These are phyloP conservation scores for Pluvialis apricaria DNA, from an alignment of 2,113 vertebrate species.

Conservation along the genomic window DNA sequence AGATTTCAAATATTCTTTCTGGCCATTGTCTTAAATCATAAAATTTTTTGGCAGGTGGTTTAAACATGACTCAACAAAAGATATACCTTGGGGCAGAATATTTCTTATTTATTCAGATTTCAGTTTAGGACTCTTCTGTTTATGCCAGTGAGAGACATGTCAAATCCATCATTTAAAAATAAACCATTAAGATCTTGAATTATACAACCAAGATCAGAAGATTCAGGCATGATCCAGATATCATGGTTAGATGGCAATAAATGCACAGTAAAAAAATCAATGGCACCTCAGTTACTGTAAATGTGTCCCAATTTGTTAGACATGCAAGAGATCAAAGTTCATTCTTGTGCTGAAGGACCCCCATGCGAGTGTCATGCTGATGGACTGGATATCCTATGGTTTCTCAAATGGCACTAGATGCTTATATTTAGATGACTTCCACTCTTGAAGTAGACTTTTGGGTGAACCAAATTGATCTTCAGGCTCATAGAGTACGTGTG, in stretches of 20 bases:
- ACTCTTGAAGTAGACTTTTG: neutral
- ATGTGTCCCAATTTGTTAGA: neutral
- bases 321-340: neutral
- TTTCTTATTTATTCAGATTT: neutral
- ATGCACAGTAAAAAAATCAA: neutral
- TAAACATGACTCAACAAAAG: neutral
- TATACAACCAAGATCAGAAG: neutral
- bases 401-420: neutral
- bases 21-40: neutral
- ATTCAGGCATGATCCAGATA: neutral
- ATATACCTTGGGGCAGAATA: neutral
- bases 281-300: neutral
- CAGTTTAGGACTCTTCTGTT: neutral
- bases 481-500: neutral
- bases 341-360: neutral
- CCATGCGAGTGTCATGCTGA: neutral
- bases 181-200: neutral
- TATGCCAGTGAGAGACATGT: neutral
- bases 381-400: neutral
- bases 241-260: neutral
- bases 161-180: neutral
- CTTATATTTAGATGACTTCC: neutral
- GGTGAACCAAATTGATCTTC: neutral
- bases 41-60: neutral
- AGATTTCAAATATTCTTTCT: neutral